A percentile compares a stretch with the other conserved stretches of the same genome.
These are phyloP conservation scores for Beaufortia kweichowensis DNA, from an alignment of 2,113 vertebrate species.

Conservation along the genomic window DNA sequence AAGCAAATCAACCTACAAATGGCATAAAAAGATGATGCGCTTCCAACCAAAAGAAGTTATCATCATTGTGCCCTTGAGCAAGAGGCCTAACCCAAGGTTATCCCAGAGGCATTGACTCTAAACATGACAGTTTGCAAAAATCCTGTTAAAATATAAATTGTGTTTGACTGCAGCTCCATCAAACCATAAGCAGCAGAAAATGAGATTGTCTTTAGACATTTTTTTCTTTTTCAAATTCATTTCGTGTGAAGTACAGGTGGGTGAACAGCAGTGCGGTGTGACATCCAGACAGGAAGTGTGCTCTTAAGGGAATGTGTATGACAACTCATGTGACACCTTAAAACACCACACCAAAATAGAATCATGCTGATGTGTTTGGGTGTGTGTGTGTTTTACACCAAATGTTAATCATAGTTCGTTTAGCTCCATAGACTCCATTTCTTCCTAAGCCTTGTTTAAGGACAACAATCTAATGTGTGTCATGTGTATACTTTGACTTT, in stretches of 20 bases:
- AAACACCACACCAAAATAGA: background rate
- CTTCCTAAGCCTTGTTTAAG: background rate
- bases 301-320: constrained; percentile 17
- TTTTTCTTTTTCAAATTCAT: background rate
- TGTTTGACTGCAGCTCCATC: background rate
- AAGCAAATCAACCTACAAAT: no score
- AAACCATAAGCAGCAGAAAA: background rate
- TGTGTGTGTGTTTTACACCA: constrained; percentile 10
- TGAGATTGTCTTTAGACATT: background rate
- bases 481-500: background rate
- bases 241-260: constrained; percentile 17
- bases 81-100: no score
- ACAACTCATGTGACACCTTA: background rate
- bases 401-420: background rate
- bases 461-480: background rate
- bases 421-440: background rate
- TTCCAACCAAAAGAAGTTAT: no score
- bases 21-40: no score
- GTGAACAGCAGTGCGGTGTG: constrained; percentile 29
- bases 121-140: background rate
- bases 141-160: constrained; percentile 1
- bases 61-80: no score
- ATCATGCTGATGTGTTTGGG: background rate
- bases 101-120: no score
- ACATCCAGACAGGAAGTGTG: constrained; percentile 15